These are phyloP conservation scores for Paralvinella palmiformis DNA, from an alignment of 1,140 invertebrate genomes.

Conservation along the genomic window DNA sequence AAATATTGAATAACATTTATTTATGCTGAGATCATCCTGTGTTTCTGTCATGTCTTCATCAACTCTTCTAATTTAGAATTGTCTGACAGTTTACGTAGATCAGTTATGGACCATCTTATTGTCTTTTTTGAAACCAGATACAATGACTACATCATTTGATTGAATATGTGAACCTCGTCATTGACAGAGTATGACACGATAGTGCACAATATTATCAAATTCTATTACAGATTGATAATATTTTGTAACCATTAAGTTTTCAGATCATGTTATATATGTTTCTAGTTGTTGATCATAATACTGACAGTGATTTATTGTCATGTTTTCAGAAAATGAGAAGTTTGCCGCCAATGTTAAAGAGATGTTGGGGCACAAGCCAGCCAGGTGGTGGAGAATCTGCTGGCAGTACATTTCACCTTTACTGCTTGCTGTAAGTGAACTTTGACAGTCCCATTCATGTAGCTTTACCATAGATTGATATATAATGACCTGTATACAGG, in stretches of 20 bases:
- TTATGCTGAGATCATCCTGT: too few relatives aligned
- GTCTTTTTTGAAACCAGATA: too few relatives aligned
- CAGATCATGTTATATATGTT: background rate
- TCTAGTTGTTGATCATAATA: background rate
- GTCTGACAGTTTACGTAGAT: too few relatives aligned
- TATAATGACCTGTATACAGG: too few relatives aligned
- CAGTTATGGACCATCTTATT: too few relatives aligned
- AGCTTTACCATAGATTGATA: too few relatives aligned
- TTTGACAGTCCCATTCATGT: too few relatives aligned
- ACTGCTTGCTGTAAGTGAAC: slow-evolving; percentile 6
- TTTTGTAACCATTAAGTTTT: background rate
- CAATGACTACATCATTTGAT: too few relatives aligned
- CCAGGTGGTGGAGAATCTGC: slow-evolving; percentile 16
- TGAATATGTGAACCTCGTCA: too few relatives aligned
- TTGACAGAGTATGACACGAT: background rate
- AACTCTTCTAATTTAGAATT: too few relatives aligned
- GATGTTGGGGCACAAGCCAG: slow-evolving; percentile 13
- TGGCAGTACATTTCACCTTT: slow-evolving; percentile 17
- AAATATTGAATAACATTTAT: too few relatives aligned
- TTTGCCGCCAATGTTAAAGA: slow-evolving; percentile 10
- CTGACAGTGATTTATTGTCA: background rate
- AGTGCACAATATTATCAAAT: background rate
- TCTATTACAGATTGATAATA: background rate
- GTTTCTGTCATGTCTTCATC: too few relatives aligned
- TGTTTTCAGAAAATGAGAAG: slow-evolving; percentile 1